Percentiles rank a stretch among this genome's conserved stretches.
These are phyloP conservation scores for Agriopis marginaria DNA, from an alignment of 2,888 invertebrate species.

Conservation along the genomic window DNA sequence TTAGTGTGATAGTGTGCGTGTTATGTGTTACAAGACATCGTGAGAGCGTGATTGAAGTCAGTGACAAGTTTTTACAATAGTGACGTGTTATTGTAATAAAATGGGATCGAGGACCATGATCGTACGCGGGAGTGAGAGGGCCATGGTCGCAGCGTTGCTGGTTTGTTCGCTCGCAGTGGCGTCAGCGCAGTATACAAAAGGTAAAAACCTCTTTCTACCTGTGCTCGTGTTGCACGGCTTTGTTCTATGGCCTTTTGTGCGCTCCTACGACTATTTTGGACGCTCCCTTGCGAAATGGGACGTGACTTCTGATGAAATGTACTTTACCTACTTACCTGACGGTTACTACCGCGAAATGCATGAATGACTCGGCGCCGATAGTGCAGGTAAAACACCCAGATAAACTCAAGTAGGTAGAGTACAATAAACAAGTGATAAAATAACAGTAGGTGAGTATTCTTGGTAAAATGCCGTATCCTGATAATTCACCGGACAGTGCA, in stretches of 20 bases:
- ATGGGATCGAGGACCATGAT: constrained; percentile 71
- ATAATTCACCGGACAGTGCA: constrained; percentile 8
- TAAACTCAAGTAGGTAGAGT: background rate
- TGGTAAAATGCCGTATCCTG: background rate
- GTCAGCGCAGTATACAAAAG: constrained; percentile 81
- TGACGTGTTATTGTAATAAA: constrained; percentile 77
- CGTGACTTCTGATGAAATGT: constrained; percentile 43
- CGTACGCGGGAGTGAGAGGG: constrained; percentile 73
- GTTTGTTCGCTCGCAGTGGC: constrained; percentile 74
- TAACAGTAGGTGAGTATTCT: background rate
- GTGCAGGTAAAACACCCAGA: background rate
- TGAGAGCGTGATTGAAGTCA: constrained; percentile 70
- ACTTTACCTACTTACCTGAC: constrained; percentile 23
- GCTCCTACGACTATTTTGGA: constrained; percentile 47
- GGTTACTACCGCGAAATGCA: constrained; percentile 40
- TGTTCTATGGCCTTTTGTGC: constrained; percentile 75
- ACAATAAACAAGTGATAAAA: background rate
- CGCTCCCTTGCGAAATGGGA: constrained; percentile 28
- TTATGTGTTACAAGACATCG: constrained; percentile 76
- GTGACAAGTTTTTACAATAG: constrained; percentile 80
- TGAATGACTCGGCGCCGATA: constrained; percentile 31
- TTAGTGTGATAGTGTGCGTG: constrained; percentile 83
- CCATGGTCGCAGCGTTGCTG: constrained; percentile 71
- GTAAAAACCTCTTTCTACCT: constrained; percentile 78
- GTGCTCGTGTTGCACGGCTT: constrained; percentile 69